Evolutionary conservation across 2,113 vertebrate genomes (phyloP).

Genomic region (Platycercus adscitus): DNA sequence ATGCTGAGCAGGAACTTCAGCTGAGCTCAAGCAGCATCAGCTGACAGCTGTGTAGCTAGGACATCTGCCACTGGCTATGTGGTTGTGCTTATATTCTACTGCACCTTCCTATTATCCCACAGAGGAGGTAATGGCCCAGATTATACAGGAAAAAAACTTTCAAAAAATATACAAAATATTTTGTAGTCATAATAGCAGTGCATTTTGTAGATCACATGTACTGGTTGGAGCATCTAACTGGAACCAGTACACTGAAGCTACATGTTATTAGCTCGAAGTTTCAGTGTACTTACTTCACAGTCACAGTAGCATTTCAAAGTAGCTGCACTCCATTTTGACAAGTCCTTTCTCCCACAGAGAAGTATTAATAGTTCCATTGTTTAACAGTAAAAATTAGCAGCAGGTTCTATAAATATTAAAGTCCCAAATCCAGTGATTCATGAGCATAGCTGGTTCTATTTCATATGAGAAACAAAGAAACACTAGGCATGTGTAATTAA

Average conservation of each 20-base stretch:
- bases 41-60: background rate
- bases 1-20: background rate
- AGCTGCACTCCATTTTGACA: background rate
- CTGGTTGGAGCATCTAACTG: background rate
- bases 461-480: background rate
- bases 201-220: background rate
- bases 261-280: background rate
- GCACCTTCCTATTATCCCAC: background rate
- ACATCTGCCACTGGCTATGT: background rate
- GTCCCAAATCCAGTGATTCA: background rate
- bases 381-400: background rate
- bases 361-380: background rate
- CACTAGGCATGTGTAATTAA: background rate
- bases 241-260: background rate
- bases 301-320: background rate
- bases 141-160: background rate
- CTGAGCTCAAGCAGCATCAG: background rate
- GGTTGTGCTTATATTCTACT: background rate
- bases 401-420: background rate
- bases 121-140: background rate
- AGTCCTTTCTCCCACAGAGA: background rate
- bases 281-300: background rate
- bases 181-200: background rate
- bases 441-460: background rate
- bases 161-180: background rate